Percentiles rank a stretch among this genome's conserved stretches.
phyloP scores from a whole-genome alignment of 2,797 vertebrate species.

The Taenioides sp. region DNA sequence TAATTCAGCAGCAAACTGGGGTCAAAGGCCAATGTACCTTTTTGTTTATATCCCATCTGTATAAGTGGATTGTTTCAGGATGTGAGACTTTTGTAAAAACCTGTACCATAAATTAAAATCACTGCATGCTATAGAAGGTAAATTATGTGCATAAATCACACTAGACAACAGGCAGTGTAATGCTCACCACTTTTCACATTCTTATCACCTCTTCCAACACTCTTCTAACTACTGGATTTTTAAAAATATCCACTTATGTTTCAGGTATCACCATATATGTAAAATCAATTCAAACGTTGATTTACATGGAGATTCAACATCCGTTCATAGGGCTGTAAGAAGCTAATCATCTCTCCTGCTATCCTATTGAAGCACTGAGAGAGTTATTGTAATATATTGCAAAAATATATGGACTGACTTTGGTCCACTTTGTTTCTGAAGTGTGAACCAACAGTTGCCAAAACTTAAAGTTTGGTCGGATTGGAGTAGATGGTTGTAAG shows the following conservation, averaged over 20 bases:
- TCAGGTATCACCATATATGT: neutral
- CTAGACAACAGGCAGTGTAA: too few species aligned
- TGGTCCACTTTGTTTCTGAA: conserved; percentile 16
- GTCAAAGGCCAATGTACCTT: too few species aligned
- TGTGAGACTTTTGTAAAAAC: too few species aligned
- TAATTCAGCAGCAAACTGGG: too few species aligned
- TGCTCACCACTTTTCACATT: neutral
- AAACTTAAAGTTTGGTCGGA: conserved; percentile 6
- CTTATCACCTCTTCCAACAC: neutral
- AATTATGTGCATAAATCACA: too few species aligned
- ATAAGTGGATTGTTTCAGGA: too few species aligned
- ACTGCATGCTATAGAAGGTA: too few species aligned
- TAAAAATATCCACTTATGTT: neutral
- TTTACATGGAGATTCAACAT: neutral
- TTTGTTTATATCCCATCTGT: too few species aligned
- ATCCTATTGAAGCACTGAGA: neutral
- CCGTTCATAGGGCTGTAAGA: neutral
- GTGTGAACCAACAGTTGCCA: conserved; percentile 25
- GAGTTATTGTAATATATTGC: neutral
- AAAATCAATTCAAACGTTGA: neutral
- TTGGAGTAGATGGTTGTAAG: conserved; percentile 14
- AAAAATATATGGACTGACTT: neutral
- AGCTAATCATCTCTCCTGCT: neutral
- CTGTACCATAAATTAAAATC: too few species aligned
- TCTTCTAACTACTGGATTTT: neutral